Evolutionary conservation across 2,888 invertebrate genomes (phyloP).

Genomic region (Tigriopus californicus): DNA sequence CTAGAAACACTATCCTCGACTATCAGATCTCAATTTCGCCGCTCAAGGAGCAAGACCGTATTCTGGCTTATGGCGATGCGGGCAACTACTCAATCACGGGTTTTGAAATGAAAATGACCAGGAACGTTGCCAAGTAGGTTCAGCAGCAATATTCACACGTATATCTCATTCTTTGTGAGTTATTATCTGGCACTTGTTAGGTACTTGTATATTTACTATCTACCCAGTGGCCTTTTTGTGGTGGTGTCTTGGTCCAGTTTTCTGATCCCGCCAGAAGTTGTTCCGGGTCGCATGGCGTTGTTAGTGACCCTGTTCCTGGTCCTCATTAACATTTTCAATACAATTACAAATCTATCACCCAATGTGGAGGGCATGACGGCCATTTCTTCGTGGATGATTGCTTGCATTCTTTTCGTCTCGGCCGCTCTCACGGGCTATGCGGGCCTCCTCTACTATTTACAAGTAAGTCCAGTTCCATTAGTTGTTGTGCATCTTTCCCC

Average conservation of each 20-base stretch:
- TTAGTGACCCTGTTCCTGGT: conserved; percentile 13
- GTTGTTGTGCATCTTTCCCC: too few species aligned
- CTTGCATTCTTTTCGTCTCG: conserved; percentile 13
- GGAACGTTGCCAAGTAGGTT: conserved; percentile 5
- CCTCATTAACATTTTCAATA: conserved; percentile 15
- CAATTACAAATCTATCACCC: conserved; percentile 6
- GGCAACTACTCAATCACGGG: conserved; percentile 10
- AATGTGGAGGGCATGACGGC: conserved; percentile 15
- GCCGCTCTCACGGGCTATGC: conserved; percentile 11
- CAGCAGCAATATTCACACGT: too few species aligned
- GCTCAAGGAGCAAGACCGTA: conserved; percentile 3
- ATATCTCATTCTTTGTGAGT: too few species aligned
- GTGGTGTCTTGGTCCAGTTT: conserved; percentile 47
- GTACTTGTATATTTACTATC: conserved; percentile 25
- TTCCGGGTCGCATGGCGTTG: conserved; percentile 14
- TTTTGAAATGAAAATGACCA: conserved; percentile 7
- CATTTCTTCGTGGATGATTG: conserved; percentile 14
- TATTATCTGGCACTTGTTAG: too few species aligned
- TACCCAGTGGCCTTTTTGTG: conserved; percentile 42
- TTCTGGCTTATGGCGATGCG: neutral
- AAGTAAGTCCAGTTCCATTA: too few species aligned
- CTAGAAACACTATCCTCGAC: conserved; percentile 12
- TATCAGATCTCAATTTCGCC: neutral
- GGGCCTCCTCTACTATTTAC: conserved; percentile 1
- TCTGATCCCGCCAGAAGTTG: conserved; percentile 38